phyloP scores from a whole-genome alignment of 2,113 vertebrate genomes.

The Callionymus lyra region DNA sequence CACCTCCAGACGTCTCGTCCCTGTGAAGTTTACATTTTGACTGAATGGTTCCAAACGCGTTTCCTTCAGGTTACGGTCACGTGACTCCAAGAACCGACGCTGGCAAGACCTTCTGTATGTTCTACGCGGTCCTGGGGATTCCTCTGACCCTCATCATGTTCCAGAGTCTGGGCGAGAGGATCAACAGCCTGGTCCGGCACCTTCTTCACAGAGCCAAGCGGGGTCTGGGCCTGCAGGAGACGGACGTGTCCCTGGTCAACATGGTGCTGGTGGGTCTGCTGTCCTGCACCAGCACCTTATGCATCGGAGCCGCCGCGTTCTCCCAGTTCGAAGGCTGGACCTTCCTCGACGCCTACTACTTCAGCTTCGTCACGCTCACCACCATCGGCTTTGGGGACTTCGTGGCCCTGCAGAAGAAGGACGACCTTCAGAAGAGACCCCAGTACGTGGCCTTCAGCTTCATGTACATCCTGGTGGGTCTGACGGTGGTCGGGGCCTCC shows the following conservation, averaged over 20 bases:
- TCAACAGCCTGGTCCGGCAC: constrained; percentile 74
- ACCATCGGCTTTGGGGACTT: constrained; percentile 89
- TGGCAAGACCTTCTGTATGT: constrained; percentile 86
- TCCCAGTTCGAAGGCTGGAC: constrained; percentile 85
- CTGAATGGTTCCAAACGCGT: too few relatives aligned
- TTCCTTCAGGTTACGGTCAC: constrained; percentile 76
- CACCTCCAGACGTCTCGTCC: too few relatives aligned
- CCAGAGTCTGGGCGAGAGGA: constrained; percentile 84
- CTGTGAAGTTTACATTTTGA: too few relatives aligned
- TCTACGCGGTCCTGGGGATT: constrained; percentile 82
- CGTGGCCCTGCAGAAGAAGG: constrained; percentile 79
- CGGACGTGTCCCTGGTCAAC: constrained; percentile 77
- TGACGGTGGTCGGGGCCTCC: constrained; percentile 81
- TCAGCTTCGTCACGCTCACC: constrained; percentile 85
- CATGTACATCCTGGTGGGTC: constrained; percentile 82
- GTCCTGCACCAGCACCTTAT: constrained; percentile 75
- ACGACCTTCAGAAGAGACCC: constrained; percentile 73
- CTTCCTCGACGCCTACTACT: constrained; percentile 85
- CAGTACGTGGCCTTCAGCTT: constrained; percentile 83
- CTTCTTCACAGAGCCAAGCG: constrained; percentile 76
- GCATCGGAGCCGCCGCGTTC: constrained; percentile 76
- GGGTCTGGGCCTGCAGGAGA: constrained; percentile 72
- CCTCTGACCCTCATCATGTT: constrained; percentile 86
- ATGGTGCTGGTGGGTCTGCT: constrained; percentile 83
- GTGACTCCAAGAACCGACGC: constrained; percentile 75